Evolutionary conservation across 1,140 invertebrate genomes (phyloP).

Genomic region (Limonius californicus): DNA sequence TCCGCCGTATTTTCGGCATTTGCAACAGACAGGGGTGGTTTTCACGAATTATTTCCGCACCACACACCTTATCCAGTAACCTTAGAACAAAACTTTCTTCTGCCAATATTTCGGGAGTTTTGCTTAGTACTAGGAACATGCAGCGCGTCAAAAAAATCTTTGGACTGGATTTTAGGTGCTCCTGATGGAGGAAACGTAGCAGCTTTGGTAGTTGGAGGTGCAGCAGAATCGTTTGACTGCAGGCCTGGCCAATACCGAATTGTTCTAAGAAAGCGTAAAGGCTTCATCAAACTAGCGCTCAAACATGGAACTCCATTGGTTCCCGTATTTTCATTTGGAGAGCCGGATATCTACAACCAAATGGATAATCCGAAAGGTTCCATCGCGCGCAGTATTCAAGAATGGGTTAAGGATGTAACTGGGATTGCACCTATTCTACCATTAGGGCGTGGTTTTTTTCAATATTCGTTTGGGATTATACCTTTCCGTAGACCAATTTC

Average conservation of each 20-base stretch:
- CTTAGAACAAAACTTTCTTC: conserved; percentile 73
- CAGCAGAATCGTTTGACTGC: conserved; percentile 71
- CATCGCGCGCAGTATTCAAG: no score
- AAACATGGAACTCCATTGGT: no score
- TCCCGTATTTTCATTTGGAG: no score
- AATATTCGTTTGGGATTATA: no score
- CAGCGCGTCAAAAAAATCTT: conserved; percentile 56
- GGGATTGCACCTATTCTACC: no score
- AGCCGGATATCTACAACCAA: no score
- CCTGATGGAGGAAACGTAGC: conserved; percentile 57
- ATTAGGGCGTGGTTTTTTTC: no score
- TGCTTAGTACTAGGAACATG: conserved; percentile 55
- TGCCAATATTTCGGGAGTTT: conserved; percentile 79
- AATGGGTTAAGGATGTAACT: no score
- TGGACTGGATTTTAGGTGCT: conserved; percentile 50
- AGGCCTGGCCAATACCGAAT: conserved; percentile 68
- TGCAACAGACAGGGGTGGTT: conserved; percentile 65
- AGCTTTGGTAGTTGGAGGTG: conserved; percentile 75
- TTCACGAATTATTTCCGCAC: conserved; percentile 75
- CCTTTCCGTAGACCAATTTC: no score
- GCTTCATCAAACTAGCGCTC: conserved; percentile 74
- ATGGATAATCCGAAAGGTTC: no score
- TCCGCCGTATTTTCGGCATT: conserved; percentile 80
- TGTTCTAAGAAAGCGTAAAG: conserved; percentile 68
- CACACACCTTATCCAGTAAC: conserved; percentile 69